Conservation (phyloP, 2,113 vertebrate genomes). For the Megalops atlanticus region DNA sequence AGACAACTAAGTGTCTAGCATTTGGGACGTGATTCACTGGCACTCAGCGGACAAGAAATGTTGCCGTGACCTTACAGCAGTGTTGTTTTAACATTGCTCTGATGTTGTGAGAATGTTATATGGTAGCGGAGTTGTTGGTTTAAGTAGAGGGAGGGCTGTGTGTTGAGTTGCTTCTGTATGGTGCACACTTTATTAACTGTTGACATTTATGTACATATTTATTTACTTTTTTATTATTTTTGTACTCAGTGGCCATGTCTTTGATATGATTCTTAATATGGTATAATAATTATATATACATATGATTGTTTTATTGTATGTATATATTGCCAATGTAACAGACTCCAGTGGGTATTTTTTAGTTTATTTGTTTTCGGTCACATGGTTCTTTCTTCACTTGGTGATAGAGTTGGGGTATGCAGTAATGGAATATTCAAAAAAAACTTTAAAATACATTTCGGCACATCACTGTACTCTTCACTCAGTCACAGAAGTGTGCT, state of each 20-base stretch:
- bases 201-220: conserved; percentile 46
- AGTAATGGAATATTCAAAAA: conserved; percentile 8
- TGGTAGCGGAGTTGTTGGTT: background rate
- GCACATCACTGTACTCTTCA: background rate
- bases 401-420: background rate
- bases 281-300: conserved; percentile 28
- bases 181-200: conserved; percentile 42
- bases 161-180: conserved; percentile 18
- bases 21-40: background rate
- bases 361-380: background rate
- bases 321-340: conserved; percentile 16
- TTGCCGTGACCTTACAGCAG: background rate
- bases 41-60: background rate
- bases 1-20: background rate
- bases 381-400: background rate
- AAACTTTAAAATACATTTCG: background rate
- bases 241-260: conserved; percentile 47
- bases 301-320: conserved; percentile 43
- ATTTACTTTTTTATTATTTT: conserved; percentile 41
- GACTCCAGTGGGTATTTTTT: conserved; percentile 11
- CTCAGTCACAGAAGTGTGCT: background rate
- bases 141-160: background rate
- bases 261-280: conserved; percentile 34
- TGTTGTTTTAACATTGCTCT: background rate
- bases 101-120: background rate